Percentiles rank a stretch among this genome's conserved stretches.
Conservation (phyloP, 2,797 vertebrate genomes). For the Pampus argenteus region DNA sequence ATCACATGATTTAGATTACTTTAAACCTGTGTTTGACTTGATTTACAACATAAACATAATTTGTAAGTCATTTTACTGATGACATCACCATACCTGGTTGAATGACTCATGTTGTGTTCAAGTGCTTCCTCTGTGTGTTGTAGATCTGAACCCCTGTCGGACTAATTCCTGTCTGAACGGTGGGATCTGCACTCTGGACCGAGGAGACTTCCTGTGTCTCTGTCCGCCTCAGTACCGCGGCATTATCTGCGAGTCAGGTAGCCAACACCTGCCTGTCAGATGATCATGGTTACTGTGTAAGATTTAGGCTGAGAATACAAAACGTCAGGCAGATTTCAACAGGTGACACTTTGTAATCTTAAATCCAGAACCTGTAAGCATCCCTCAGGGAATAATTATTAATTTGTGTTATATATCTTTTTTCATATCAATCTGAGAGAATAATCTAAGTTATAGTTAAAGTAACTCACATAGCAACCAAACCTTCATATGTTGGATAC, state of each 20-base stretch:
- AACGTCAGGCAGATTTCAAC: neutral
- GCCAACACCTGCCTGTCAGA: conserved; percentile 4
- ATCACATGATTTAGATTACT: neutral
- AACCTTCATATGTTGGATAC: no score
- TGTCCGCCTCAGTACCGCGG: conserved; percentile 86
- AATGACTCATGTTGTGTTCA: neutral
- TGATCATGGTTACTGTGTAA: no score
- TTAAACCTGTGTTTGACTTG: no score
- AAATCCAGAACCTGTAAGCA: neutral
- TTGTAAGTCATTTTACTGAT: neutral
- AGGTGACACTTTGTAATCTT: neutral
- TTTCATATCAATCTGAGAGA: no score
- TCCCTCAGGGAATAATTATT: neutral
- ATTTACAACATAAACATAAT: no score
- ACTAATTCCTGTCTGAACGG: conserved; percentile 87
- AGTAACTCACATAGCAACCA: no score
- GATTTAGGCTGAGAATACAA: neutral
- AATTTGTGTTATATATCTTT: no score
- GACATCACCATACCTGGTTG: neutral
- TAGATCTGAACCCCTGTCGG: conserved; percentile 85
- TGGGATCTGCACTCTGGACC: conserved; percentile 83
- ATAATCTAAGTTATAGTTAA: no score
- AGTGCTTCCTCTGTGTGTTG: conserved; percentile 10
- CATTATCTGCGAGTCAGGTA: conserved; percentile 83
- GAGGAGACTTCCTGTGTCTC: conserved; percentile 80